These are phyloP conservation scores for Meiosimyza platycephala DNA, from an alignment of 2,888 invertebrate species.

Conservation along the genomic window DNA sequence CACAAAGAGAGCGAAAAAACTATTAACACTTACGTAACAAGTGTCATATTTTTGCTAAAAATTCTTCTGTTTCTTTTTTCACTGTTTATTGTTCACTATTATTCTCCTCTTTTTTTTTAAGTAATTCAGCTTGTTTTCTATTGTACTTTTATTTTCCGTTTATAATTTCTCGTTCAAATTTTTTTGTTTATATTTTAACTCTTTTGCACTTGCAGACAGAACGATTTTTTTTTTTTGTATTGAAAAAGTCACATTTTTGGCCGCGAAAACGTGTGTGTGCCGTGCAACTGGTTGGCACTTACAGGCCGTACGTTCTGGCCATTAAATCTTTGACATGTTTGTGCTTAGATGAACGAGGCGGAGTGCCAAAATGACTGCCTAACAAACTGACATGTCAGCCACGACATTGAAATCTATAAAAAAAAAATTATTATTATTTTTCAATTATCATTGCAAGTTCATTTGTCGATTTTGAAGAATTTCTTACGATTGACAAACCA, in stretches of 20 bases:
- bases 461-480: neutral
- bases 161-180: no score
- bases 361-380: constrained; percentile 6
- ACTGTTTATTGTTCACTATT: neutral
- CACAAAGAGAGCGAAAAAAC: constrained; percentile 33
- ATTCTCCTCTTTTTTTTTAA: neutral
- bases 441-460: neutral
- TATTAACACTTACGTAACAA: constrained; percentile 55
- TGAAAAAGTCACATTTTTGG: neutral
- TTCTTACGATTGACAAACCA: no score
- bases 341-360: neutral
- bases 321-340: no score
- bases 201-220: no score
- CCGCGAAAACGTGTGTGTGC: constrained; percentile 1
- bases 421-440: neutral
- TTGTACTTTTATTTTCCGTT: neutral
- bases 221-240: neutral
- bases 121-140: neutral
- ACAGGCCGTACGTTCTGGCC: neutral
- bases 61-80: constrained; percentile 11
- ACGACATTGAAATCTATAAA: constrained; percentile 2
- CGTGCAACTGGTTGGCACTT: constrained; percentile 37
- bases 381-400: constrained; percentile 7
- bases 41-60: constrained; percentile 45
- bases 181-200: no score